Conservation (phyloP, 2,113 vertebrate genomes). For the Corythoichthys haematopterus region DNA sequence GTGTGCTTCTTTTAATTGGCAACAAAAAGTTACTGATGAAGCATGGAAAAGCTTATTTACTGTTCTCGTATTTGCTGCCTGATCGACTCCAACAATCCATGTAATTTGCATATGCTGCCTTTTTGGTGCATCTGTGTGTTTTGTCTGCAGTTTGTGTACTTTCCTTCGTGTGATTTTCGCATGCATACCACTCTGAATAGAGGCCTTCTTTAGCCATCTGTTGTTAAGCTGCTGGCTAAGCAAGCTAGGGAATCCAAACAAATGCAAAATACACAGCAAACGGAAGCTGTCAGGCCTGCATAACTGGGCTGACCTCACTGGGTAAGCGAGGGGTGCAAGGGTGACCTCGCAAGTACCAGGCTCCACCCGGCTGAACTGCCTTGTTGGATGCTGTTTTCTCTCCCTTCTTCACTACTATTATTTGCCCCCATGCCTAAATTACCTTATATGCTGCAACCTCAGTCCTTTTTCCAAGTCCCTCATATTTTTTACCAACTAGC, state of each 20-base stretch:
- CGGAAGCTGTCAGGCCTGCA: slow-evolving; percentile 85
- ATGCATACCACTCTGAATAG: slow-evolving; percentile 75
- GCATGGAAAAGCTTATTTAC: slow-evolving; percentile 35
- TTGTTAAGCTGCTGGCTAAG: slow-evolving; percentile 89
- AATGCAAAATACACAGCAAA: slow-evolving; percentile 84
- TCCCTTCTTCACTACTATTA: slow-evolving; percentile 23
- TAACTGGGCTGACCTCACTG: slow-evolving; percentile 83
- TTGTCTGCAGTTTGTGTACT: slow-evolving; percentile 54
- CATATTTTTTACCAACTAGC: neutral
- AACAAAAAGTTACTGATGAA: slow-evolving; percentile 31
- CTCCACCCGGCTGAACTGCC: slow-evolving; percentile 70
- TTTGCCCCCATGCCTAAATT: slow-evolving; percentile 40
- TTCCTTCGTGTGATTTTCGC: slow-evolving; percentile 74
- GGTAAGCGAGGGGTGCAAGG: slow-evolving; percentile 28
- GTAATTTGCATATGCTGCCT: slow-evolving; percentile 51
- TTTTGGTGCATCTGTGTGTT: slow-evolving; percentile 48
- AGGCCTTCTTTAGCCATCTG: slow-evolving; percentile 88
- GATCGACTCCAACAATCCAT: slow-evolving; percentile 50
- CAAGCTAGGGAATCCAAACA: slow-evolving; percentile 89
- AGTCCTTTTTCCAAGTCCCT: neutral
- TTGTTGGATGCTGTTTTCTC: slow-evolving; percentile 77
- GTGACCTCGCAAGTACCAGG: slow-evolving; percentile 83
- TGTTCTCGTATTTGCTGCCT: slow-evolving; percentile 39
- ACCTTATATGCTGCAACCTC: neutral
- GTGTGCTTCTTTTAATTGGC: slow-evolving; percentile 6